Conservation (phyloP, 1,140 invertebrate genomes). For the Caenorhabditis inopinata region DNA sequence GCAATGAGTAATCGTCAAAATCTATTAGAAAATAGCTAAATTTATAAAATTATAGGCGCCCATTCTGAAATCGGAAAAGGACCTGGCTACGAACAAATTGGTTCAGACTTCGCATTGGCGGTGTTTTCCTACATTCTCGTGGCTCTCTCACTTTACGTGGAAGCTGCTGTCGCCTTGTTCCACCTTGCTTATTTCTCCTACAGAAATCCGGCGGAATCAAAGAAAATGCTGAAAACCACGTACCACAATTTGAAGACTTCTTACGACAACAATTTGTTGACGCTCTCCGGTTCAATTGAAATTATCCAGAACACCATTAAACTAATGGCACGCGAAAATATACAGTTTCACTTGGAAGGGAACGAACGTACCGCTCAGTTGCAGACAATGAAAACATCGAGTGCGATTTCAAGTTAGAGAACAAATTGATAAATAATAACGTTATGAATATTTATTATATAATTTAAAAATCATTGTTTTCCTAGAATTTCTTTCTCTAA, state of each 20-base stretch:
- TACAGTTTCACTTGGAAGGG: not conserved
- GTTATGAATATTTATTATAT: not conserved
- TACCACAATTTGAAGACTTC: not conserved
- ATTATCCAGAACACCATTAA: not conserved
- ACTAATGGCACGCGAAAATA: not conserved
- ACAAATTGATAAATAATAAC: not conserved
- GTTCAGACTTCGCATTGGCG: not conserved
- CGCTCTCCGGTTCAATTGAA: not conserved
- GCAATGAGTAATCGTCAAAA: not conserved
- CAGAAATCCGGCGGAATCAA: not conserved
- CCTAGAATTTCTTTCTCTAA: constrained; percentile 44
- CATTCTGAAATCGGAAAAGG: not conserved
- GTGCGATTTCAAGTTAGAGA: not conserved
- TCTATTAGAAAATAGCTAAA: not conserved
- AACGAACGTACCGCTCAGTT: constrained; percentile 11
- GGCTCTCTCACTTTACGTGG: not conserved
- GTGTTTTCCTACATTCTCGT: not conserved
- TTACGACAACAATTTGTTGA: not conserved
- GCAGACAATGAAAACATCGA: constrained; percentile 9
- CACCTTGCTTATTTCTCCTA: constrained; percentile 11
- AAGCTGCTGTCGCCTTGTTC: not conserved
- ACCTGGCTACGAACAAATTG: not conserved
- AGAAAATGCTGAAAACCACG: not conserved
- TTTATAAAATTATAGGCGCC: not conserved
- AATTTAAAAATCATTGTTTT: not conserved